Conservation (phyloP, 2,113 vertebrate genomes). For the Geococcyx californianus region DNA sequence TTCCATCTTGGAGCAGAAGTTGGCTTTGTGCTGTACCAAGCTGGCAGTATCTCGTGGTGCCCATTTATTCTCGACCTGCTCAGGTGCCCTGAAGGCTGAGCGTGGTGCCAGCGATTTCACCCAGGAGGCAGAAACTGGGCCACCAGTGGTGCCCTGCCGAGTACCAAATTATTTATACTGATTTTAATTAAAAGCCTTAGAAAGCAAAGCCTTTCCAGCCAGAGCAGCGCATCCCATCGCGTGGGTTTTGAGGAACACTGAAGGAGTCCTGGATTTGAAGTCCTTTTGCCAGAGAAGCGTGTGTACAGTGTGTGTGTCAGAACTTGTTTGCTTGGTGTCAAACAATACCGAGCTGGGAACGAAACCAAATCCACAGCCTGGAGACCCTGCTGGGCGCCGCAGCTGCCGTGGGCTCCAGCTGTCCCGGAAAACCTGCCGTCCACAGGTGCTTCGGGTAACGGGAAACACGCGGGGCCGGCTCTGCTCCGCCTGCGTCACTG, state of each 20-base stretch:
- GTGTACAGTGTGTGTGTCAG: background rate
- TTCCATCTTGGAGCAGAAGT: background rate
- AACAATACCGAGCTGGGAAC: background rate
- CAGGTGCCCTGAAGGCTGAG: background rate
- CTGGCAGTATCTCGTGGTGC: accelerated
- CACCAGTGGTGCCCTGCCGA: background rate
- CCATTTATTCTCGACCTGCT: background rate
- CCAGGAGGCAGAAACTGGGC: background rate
- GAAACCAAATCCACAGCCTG: no score
- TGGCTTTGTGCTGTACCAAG: background rate
- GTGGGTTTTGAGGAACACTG: background rate
- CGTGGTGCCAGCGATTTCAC: background rate
- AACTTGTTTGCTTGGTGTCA: background rate
- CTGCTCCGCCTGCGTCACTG: background rate
- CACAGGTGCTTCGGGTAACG: background rate
- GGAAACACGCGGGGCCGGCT: background rate
- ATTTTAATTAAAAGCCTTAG: background rate
- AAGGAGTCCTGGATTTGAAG: background rate
- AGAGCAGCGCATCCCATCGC: background rate
- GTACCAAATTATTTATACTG: background rate
- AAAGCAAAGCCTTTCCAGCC: background rate
- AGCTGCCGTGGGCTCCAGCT: background rate
- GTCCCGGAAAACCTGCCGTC: background rate
- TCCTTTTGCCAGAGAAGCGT: background rate
- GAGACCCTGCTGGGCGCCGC: background rate